These are phyloP conservation scores for Lasioglossum lativentre DNA, from an alignment of 2,888 invertebrate species.

Conservation along the genomic window DNA sequence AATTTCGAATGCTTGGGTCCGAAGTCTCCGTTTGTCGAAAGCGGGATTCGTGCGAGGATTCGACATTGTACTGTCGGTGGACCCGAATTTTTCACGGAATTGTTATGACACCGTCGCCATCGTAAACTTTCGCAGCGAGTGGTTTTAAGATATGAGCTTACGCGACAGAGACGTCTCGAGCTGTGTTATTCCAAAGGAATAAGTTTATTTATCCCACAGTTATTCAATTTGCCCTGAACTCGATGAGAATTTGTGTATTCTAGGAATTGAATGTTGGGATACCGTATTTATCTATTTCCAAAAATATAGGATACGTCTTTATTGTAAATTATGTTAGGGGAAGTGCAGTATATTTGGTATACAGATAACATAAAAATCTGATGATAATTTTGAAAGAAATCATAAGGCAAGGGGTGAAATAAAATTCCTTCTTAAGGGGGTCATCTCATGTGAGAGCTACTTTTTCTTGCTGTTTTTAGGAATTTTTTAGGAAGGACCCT, in stretches of 20 bases:
- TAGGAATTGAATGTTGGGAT: background rate
- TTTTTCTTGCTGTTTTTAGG: no score
- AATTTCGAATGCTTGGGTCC: slow-evolving; percentile 17
- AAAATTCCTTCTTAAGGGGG: no score
- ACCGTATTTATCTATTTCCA: background rate
- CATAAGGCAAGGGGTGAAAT: no score
- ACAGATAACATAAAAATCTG: no score
- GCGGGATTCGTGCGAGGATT: slow-evolving; percentile 3
- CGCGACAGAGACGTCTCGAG: background rate
- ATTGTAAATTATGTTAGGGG: background rate
- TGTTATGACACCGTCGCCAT: slow-evolving; percentile 4
- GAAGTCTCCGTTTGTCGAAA: background rate
- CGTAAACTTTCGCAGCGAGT: slow-evolving; percentile 12
- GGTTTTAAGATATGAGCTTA: background rate
- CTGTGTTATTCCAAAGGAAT: background rate
- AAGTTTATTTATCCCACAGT: background rate
- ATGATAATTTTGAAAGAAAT: no score
- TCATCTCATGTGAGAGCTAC: no score
- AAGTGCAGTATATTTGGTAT: background rate
- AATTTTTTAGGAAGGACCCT: no score
- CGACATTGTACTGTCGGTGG: background rate
- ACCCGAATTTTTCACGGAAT: slow-evolving; percentile 5
- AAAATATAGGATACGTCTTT: background rate
- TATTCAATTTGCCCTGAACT: background rate
- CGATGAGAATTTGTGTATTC: background rate